These are phyloP conservation scores for Mormyrus iriodes DNA, from an alignment of 2,113 vertebrate genomes.

Conservation along the genomic window DNA sequence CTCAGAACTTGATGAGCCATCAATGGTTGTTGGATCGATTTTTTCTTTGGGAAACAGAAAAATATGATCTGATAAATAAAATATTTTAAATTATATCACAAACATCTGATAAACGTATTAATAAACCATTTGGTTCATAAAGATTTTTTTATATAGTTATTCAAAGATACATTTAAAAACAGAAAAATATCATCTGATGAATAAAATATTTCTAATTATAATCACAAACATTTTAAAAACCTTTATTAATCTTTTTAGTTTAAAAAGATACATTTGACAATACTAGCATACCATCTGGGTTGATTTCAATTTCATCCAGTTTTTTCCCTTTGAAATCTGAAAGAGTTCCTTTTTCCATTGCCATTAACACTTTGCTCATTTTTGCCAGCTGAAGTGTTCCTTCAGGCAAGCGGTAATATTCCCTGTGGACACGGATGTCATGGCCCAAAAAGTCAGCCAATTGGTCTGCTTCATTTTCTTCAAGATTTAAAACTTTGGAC, in stretches of 20 bases:
- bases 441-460: no score
- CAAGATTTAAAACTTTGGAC: slow-evolving; percentile 27
- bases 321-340: slow-evolving; percentile 33
- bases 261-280: neutral
- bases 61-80: neutral
- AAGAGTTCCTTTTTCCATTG: slow-evolving; percentile 35
- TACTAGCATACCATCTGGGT: neutral
- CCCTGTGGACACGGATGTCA: no score
- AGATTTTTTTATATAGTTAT: no score
- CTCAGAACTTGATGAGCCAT: neutral
- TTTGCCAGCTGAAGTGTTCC: neutral
- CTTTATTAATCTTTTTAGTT: no score
- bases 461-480: neutral
- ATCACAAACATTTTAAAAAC: neutral
- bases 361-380: slow-evolving; percentile 6
- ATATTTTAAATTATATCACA: neutral
- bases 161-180: neutral
- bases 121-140: no score
- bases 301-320: slow-evolving; percentile 26
- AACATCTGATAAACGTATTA: neutral
- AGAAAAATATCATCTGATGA: neutral
- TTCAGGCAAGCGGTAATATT: no score
- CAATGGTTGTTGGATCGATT: neutral
- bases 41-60: neutral
- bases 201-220: neutral